phyloP scores from a whole-genome alignment of 2,113 vertebrate species.

The Anoplopoma fimbria region DNA sequence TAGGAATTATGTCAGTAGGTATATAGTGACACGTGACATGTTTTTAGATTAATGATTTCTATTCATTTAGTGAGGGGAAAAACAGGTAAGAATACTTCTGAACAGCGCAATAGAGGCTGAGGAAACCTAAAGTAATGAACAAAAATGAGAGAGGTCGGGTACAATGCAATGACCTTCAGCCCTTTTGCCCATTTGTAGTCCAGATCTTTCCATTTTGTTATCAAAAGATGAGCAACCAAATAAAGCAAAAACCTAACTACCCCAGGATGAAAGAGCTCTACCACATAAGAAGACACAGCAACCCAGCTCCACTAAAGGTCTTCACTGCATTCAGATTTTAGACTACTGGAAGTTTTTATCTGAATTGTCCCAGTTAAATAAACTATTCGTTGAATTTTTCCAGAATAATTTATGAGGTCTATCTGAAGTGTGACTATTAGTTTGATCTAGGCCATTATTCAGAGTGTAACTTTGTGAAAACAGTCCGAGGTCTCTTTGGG shows the following conservation, averaged over 20 bases:
- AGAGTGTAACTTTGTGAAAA: background rate
- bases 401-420: background rate
- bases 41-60: constrained; percentile 26
- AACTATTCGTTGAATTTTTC: background rate
- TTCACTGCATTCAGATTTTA: background rate
- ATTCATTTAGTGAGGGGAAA: background rate
- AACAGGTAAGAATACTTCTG: background rate
- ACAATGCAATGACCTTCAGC: background rate
- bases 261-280: background rate
- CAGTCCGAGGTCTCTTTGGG: background rate
- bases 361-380: background rate
- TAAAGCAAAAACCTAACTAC: background rate
- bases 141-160: background rate
- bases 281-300: background rate
- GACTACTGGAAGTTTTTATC: background rate
- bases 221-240: background rate
- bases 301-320: background rate
- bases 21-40: constrained; percentile 18
- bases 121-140: background rate
- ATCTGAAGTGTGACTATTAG: background rate
- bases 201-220: background rate
- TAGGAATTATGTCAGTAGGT: constrained; percentile 24
- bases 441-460: background rate
- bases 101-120: background rate
- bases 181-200: background rate